These are phyloP conservation scores for Delia radicum DNA, from an alignment of 1,140 invertebrate species.

Conservation along the genomic window DNA sequence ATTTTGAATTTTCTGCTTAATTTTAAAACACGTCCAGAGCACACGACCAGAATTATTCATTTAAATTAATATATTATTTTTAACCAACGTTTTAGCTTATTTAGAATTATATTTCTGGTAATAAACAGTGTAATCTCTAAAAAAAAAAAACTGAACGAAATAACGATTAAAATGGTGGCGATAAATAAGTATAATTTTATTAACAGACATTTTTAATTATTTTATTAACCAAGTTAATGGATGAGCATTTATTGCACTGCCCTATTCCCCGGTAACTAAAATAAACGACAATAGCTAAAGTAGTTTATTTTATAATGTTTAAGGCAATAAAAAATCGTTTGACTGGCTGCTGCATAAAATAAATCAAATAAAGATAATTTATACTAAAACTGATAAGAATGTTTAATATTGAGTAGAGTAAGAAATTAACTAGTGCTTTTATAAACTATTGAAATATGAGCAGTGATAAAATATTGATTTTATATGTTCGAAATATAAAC, in stretches of 20 bases:
- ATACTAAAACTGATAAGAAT: no score
- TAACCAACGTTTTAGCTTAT: neutral
- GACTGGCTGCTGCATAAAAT: no score
- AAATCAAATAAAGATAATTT: no score
- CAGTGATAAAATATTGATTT: no score
- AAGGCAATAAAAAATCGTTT: no score
- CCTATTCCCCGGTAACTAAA: no score
- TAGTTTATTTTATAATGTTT: no score
- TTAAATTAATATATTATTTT: neutral
- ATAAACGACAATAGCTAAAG: no score
- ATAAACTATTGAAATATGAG: no score
- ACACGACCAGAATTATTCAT: neutral
- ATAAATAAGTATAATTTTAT: neutral
- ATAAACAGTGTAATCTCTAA: neutral
- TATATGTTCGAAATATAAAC: no score
- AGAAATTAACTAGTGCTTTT: no score
- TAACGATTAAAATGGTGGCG: neutral
- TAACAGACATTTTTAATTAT: neutral
- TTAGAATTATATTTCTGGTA: neutral
- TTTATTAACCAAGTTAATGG: neutral
- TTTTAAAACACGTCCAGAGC: neutral
- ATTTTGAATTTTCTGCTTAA: neutral
- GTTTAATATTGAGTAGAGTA: no score
- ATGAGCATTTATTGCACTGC: neutral
- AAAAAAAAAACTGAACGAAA: neutral